These are phyloP conservation scores for Ophiothrix spiculata DNA, from an alignment of 35 echinoderm and acorn worm species.

Conservation along the genomic window DNA sequence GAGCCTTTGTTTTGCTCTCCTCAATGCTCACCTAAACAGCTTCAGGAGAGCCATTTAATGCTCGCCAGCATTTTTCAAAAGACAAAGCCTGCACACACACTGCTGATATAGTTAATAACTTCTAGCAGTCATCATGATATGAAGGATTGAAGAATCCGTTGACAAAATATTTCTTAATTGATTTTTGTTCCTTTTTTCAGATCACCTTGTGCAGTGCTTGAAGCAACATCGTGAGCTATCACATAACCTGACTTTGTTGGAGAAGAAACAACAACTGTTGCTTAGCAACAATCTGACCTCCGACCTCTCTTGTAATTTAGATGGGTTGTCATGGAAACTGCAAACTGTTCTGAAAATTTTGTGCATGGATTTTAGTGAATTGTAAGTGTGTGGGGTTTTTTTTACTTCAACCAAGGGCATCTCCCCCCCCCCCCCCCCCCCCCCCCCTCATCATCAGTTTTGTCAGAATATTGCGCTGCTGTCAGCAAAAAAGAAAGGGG, in stretches of 20 bases:
- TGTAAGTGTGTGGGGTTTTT: constrained; percentile 23
- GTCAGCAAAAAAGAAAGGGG: not conserved
- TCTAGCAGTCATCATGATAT: too few relatives aligned
- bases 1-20: too few relatives aligned
- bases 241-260: not conserved
- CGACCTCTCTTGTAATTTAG: constrained; percentile 39
- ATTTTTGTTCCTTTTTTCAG: not conserved
- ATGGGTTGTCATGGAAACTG: constrained; percentile 49
- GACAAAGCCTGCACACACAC: too few relatives aligned
- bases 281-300: not conserved
- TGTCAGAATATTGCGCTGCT: not conserved
- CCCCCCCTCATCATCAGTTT: not conserved
- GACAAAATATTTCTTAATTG: not conserved
- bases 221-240: not conserved
- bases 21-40: too few relatives aligned
- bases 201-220: constrained; percentile 1
- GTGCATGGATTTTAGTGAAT: constrained; percentile 44
- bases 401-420: not conserved
- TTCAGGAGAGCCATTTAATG: too few relatives aligned
- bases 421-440: too few relatives aligned
- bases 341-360: constrained; percentile 30
- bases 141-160: not conserved
- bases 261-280: constrained; percentile 22
- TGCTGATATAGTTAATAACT: too few relatives aligned
- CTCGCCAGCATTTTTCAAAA: too few relatives aligned